Conservation (phyloP, 2,113 vertebrate species). For the Hemicordylus capensis region DNA sequence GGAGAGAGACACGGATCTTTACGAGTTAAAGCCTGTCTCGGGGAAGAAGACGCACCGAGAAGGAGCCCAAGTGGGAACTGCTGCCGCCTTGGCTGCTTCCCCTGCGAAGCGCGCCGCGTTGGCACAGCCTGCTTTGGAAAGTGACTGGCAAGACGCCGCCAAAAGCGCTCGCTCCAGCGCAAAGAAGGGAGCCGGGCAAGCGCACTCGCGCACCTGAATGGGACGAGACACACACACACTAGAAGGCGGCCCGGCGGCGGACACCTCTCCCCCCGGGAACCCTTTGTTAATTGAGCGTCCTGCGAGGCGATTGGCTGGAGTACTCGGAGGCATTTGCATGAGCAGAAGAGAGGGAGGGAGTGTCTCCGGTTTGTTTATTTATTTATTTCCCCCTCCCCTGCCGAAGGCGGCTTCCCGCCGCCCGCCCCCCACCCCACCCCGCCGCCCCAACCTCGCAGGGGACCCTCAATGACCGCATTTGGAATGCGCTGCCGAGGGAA, state of each 20-base stretch:
- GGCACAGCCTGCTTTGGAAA: not conserved
- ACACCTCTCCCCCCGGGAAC: not conserved
- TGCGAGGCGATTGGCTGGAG: conserved; percentile 54
- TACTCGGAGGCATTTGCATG: conserved; percentile 65
- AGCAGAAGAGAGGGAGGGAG: conserved; percentile 53
- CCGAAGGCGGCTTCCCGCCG: not conserved
- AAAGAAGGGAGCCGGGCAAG: not conserved
- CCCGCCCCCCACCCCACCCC: not conserved
- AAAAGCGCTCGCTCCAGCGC: not conserved
- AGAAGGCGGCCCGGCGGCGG: not conserved
- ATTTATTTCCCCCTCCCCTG: not conserved
- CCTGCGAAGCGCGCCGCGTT: not conserved
- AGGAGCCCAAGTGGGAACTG: not conserved
- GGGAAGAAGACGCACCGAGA: not conserved
- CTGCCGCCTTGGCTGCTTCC: not conserved
- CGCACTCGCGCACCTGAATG: not conserved
- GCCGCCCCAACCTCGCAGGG: not conserved
- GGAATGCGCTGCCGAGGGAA: conserved; percentile 66
- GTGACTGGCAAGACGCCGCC: not conserved
- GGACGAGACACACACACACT: not conserved
- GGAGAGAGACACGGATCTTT: not conserved
- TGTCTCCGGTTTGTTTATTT: conserved; percentile 43
- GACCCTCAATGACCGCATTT: conserved; percentile 14
- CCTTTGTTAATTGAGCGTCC: conserved; percentile 40
- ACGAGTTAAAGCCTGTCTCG: not conserved